These are phyloP conservation scores for Eurosta solidaginis DNA, from an alignment of 1,140 invertebrate genomes.

Conservation along the genomic window DNA sequence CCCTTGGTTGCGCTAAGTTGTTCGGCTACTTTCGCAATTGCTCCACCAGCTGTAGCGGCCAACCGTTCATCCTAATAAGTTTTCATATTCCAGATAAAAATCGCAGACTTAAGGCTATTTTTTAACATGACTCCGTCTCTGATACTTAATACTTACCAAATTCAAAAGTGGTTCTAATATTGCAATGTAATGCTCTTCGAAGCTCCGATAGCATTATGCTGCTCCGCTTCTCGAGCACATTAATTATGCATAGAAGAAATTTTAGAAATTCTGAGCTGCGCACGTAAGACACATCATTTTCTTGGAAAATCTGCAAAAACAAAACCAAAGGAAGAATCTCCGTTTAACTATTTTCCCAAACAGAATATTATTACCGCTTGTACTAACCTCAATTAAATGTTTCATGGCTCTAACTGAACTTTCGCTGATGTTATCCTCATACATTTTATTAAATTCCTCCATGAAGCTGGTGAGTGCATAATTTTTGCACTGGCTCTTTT, in stretches of 20 bases:
- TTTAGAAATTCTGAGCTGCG: conserved; percentile 48
- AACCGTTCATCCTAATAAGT: no score
- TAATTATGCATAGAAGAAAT: conserved; percentile 47
- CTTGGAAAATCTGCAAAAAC: conserved; percentile 32
- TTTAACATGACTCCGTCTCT: neutral
- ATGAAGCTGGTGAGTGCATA: conserved; percentile 40
- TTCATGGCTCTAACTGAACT: conserved; percentile 49
- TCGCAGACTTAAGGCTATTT: neutral
- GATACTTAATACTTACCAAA: conserved; percentile 37
- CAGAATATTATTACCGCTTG: no score
- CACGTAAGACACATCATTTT: conserved; percentile 41
- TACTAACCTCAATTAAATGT: conserved; percentile 50
- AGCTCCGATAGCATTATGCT: conserved; percentile 48
- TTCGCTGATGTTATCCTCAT: conserved; percentile 41
- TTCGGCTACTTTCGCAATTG: no score
- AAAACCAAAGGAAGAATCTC: no score
- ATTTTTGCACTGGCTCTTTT: neutral
- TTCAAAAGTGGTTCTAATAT: conserved; percentile 46
- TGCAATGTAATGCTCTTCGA: conserved; percentile 43
- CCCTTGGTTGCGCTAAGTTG: no score
- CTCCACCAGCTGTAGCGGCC: no score
- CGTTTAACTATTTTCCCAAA: no score
- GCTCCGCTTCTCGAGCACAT: conserved; percentile 45
- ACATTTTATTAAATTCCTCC: conserved; percentile 42
- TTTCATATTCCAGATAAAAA: no score